Percentiles rank a stretch among this genome's conserved stretches.
Conservation (phyloP, 2,797 vertebrate species). For the Nothura maculosa region DNA sequence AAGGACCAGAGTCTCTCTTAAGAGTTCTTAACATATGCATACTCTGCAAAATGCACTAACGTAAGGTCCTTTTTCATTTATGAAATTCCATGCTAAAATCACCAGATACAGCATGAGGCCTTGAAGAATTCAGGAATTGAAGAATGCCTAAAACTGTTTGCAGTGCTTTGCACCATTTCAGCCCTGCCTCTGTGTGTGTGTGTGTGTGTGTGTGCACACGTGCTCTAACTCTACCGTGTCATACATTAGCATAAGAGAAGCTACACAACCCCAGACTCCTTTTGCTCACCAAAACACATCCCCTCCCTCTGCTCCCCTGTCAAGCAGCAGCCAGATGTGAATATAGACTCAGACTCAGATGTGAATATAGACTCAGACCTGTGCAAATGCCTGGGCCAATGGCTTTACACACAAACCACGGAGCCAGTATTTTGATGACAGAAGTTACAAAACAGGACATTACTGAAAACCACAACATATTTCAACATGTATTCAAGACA, state of each 20-base stretch:
- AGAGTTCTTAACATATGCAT: background rate
- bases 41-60: background rate
- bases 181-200: background rate
- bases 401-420: background rate
- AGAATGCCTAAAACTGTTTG: background rate
- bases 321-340: background rate
- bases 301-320: background rate
- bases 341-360: background rate
- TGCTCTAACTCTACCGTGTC: background rate
- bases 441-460: background rate
- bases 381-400: background rate
- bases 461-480: background rate
- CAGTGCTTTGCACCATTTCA: background rate
- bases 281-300: background rate
- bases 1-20: background rate
- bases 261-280: background rate
- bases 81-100: background rate
- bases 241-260: background rate
- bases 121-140: background rate
- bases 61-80: background rate
- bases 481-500: background rate
- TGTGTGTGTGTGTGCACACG: too few species aligned
- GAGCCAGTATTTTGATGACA: background rate
- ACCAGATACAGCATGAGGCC: background rate
- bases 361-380: background rate